Percentiles rank a stretch among this genome's conserved stretches.
Evolutionary conservation across 2,797 vertebrate species (phyloP).

Genomic region (Otus scops): DNA sequence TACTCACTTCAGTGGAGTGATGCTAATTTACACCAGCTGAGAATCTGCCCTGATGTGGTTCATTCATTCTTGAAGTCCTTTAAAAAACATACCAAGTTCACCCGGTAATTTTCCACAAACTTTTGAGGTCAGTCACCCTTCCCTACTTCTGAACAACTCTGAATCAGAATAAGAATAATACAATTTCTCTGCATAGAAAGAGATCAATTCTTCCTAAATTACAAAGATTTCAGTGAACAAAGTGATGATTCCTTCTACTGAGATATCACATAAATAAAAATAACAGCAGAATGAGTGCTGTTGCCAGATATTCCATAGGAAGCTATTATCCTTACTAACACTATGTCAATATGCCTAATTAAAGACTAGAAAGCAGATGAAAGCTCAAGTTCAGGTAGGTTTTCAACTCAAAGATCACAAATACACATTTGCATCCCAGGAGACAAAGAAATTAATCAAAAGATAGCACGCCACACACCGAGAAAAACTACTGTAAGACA

Average conservation of each 20-base stretch:
- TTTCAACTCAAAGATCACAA: not conserved
- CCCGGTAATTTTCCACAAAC: not conserved
- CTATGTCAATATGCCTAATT: not conserved
- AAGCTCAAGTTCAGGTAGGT: not conserved
- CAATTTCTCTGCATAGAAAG: not conserved
- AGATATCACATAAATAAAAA: not conserved
- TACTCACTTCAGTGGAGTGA: not conserved
- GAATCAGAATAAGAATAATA: not conserved
- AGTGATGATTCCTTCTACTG: not conserved
- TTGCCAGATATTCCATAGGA: not conserved
- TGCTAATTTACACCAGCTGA: not conserved
- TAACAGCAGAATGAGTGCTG: not conserved
- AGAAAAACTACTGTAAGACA: not conserved
- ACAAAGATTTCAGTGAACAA: not conserved
- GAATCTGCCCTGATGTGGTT: not conserved
- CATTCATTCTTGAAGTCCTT: not conserved
- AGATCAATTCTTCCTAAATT: not conserved
- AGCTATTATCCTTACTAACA: not conserved
- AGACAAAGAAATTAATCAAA: not conserved
- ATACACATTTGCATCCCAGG: not conserved
- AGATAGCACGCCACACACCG: not conserved
- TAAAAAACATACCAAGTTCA: not conserved
- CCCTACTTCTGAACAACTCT: not conserved
- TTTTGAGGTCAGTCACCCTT: not conserved
- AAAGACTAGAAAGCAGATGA: not conserved